Evolutionary conservation across 2,888 invertebrate genomes (phyloP), one percentile per base, ranked within the genome.

Genomic region (Habrosyne pyritoides): DNA sequence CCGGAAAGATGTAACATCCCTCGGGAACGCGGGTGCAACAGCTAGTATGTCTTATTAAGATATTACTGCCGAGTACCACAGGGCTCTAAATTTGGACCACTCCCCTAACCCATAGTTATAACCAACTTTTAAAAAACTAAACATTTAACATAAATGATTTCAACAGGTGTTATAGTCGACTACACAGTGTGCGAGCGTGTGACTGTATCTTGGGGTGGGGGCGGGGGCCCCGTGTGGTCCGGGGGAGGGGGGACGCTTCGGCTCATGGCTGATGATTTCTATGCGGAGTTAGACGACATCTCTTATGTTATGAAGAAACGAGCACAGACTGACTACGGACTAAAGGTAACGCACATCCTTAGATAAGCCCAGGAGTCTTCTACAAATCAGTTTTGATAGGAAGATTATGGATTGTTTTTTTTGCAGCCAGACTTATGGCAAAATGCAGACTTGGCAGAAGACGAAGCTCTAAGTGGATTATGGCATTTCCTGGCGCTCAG

Each of bases 401-500:
- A n/a, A n/a, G n/a, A n/a, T n/a, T n/a, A n/a, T n/a, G n/a, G n/a
- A 6, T 28, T 12, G 12, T 30, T 30, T 30, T 12, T 30, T 2
- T 84, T 86, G 47, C 75, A 96, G 95, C 92, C 94, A 52, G 96
- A 96, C 60, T 87, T 97, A 63, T 95, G 95, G 85, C 95, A 96
- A 78, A 98, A 98, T 85, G 97, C 96, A 0, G 96, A 96, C 67
- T 80, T 96, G 55, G 95, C 96, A 0, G 95, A 96, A 50, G 96
- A 96, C 74, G 94, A 95, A 36, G 93, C 95, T 24, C 84, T 98
- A 36, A 94, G 95, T 69, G 96, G 95, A 59, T 93, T 98, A 14
- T 99, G 98, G 98, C 94, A 95, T 60, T 97, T 97, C 95, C 83
- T 98, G 57, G 94, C 95, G 61, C 93, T 95, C 58, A 95, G 96